These are phyloP conservation scores for Plagodis dolabraria DNA, from an alignment of 2,888 invertebrate genomes.

Conservation along the genomic window DNA sequence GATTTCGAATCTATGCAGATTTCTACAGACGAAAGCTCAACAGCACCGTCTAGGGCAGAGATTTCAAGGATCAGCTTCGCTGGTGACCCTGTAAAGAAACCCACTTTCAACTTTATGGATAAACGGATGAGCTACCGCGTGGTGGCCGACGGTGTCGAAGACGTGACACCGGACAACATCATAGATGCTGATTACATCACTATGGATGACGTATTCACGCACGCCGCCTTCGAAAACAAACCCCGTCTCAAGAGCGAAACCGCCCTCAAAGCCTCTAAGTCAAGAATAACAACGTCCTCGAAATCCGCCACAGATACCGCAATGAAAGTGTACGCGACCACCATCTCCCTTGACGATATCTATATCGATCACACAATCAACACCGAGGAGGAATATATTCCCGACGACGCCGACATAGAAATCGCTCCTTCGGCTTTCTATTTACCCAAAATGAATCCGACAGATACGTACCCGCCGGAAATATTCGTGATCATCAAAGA, in stretches of 20 bases:
- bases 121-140: conserved; percentile 59
- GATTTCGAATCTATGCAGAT: neutral
- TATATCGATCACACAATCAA: conserved; percentile 77
- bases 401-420: conserved; percentile 55
- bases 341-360: conserved; percentile 80
- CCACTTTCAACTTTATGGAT: conserved; percentile 56
- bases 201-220: conserved; percentile 63
- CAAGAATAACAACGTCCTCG: conserved; percentile 26
- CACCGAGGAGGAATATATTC: conserved; percentile 64
- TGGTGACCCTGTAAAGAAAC: conserved; percentile 46
- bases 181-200: conserved; percentile 55
- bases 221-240: conserved; percentile 68
- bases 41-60: conserved; percentile 6
- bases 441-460: conserved; percentile 60
- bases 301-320: conserved; percentile 51
- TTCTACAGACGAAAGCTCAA: conserved; percentile 21
- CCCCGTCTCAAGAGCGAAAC: conserved; percentile 54
- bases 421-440: conserved; percentile 73
- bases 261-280: conserved; percentile 46
- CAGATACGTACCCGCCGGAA: conserved; percentile 79
- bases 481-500: conserved; percentile 87
- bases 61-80: conserved; percentile 36
- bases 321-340: conserved; percentile 74
- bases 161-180: conserved; percentile 70
- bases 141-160: conserved; percentile 55